Conservation (phyloP, 2,888 invertebrate species). For the Osmoderma eremita region DNA sequence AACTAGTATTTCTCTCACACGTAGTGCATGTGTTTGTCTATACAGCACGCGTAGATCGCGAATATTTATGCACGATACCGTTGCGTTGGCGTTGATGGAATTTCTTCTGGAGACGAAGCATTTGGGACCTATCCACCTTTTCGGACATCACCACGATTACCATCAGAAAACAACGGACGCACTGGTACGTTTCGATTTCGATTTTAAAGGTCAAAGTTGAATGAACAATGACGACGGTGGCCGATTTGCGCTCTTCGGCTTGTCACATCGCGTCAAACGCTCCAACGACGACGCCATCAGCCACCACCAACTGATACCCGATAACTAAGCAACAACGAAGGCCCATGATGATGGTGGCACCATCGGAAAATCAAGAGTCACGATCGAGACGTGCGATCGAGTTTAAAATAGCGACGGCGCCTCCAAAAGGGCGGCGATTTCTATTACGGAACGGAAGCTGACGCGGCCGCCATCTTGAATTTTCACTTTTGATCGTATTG, state of each 20-base stretch:
- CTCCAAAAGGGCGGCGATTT: constrained; percentile 55
- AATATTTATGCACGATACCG: constrained; percentile 8
- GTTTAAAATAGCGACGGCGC: constrained; percentile 55
- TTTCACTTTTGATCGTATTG: constrained; percentile 65
- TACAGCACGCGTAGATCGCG: neutral
- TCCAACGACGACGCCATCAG: no score
- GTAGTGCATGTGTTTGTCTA: constrained; percentile 24
- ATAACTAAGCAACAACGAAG: no score
- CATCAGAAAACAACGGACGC: neutral
- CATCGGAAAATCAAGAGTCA: no score
- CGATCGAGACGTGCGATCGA: no score
- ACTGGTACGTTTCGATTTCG: constrained; percentile 40
- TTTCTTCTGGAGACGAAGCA: neutral
- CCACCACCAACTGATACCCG: no score
- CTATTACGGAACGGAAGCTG: constrained; percentile 58
- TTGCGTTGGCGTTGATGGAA: neutral
- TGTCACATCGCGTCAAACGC: constrained; percentile 21
- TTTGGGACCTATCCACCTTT: no score
- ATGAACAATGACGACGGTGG: constrained; percentile 37
- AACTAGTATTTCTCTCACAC: constrained; percentile 34
- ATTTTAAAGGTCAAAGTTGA: constrained; percentile 60
- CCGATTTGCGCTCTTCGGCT: constrained; percentile 15
- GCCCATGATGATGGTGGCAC: no score
- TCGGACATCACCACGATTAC: neutral
- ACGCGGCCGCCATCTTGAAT: constrained; percentile 63